Percentiles rank a stretch among this genome's conserved stretches.
These are phyloP conservation scores for Manis pentadactyla DNA, from an alignment of 2,797 vertebrate genomes.

Conservation along the genomic window DNA sequence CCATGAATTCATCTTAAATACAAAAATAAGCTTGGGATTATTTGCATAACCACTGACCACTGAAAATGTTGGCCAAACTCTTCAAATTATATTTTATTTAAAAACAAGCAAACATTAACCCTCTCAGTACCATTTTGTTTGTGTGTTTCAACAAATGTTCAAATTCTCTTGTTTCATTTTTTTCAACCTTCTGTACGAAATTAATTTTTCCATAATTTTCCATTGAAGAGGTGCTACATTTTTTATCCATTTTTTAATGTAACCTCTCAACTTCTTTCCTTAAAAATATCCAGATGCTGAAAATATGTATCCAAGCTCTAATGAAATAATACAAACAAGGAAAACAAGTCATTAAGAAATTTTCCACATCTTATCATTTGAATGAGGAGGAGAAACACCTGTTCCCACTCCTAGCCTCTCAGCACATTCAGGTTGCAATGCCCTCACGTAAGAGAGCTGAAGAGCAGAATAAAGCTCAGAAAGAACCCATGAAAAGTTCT, in stretches of 20 bases:
- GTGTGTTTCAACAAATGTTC: constrained; percentile 87
- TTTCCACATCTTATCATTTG: not conserved
- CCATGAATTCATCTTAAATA: constrained; percentile 13
- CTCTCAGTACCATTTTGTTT: constrained; percentile 88
- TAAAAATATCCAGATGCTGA: constrained; percentile 82
- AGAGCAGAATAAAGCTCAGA: not conserved
- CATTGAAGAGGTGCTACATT: constrained; percentile 89
- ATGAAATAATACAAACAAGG: constrained; percentile 65
- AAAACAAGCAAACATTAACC: not conserved
- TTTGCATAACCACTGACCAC: not conserved
- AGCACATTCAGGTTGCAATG: not conserved
- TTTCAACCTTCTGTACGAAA: constrained; percentile 69
- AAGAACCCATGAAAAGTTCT: not conserved
- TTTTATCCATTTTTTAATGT: constrained; percentile 91
- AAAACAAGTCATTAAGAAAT: not conserved
- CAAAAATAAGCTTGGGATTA: not conserved
- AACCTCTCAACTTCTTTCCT: constrained; percentile 89
- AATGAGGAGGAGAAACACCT: not conserved
- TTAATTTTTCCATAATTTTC: constrained; percentile 85
- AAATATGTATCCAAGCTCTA: constrained; percentile 90
- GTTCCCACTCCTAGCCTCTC: no score
- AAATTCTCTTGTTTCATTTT: constrained; percentile 83
- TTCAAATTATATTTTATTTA: not conserved
- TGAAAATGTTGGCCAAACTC: not conserved
- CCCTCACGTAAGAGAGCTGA: not conserved